Percentiles rank a stretch among this genome's conserved stretches.
These are phyloP conservation scores for Saccopteryx leptura DNA, from an alignment of 2,113 vertebrate genomes.

Conservation along the genomic window DNA sequence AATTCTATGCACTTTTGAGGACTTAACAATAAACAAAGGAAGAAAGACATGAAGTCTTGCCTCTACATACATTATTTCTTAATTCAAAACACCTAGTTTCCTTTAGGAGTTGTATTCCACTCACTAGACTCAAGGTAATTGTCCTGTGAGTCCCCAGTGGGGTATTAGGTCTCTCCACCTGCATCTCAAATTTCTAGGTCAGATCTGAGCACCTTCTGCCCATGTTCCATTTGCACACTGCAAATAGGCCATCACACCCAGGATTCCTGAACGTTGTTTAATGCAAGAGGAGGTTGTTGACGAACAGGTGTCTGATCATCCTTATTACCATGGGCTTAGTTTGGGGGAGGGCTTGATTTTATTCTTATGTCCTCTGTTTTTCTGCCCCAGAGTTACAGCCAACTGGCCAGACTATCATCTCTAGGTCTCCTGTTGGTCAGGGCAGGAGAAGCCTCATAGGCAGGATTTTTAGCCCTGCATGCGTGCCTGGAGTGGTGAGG, in stretches of 20 bases:
- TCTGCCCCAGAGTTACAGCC: slow-evolving; percentile 68
- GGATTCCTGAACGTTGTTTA: slow-evolving; percentile 59
- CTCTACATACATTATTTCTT: slow-evolving; percentile 54
- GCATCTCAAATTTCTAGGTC: slow-evolving; percentile 80
- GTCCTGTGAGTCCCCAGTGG: slow-evolving; percentile 66
- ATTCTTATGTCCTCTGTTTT: slow-evolving; percentile 60
- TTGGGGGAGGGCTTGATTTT: neutral
- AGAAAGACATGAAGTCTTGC: slow-evolving; percentile 15
- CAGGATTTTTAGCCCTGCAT: slow-evolving; percentile 77
- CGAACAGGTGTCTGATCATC: slow-evolving; percentile 52
- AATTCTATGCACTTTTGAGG: slow-evolving; percentile 71
- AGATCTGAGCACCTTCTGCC: slow-evolving; percentile 72
- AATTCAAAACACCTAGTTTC: slow-evolving; percentile 65
- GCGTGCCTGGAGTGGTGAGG: slow-evolving; percentile 64
- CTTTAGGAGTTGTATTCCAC: slow-evolving; percentile 77
- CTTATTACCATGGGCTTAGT: neutral
- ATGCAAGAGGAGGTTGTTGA: slow-evolving; percentile 47
- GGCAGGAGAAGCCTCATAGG: slow-evolving; percentile 64
- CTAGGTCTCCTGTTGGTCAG: slow-evolving; percentile 73
- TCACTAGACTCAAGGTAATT: slow-evolving; percentile 77
- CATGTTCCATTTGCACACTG: slow-evolving; percentile 59
- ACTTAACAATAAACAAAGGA: slow-evolving; percentile 67
- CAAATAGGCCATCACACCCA: slow-evolving; percentile 66
- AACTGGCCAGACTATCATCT: slow-evolving; percentile 73
- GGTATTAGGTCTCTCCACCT: slow-evolving; percentile 73